Conservation (phyloP, 2,888 invertebrate genomes). For the Holacanthella duospinosa region DNA sequence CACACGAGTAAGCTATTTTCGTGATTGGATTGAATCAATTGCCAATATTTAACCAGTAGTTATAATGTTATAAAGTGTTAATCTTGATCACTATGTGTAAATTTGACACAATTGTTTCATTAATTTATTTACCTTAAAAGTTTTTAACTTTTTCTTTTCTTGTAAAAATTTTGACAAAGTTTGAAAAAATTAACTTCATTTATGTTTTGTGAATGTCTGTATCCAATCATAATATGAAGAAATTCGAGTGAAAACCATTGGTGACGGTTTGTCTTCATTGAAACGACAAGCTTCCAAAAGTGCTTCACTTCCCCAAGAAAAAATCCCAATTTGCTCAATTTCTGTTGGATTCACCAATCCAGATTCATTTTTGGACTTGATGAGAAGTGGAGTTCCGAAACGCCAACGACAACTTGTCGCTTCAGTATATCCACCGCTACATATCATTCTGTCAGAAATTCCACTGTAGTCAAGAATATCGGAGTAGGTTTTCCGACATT, state of each 20-base stretch:
- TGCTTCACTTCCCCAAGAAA: conserved; percentile 9
- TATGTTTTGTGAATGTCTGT: no score
- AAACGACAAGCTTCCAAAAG: background rate
- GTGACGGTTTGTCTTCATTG: background rate
- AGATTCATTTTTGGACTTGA: background rate
- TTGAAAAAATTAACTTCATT: background rate
- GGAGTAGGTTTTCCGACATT: background rate
- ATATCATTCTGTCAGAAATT: background rate
- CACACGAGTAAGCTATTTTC: background rate
- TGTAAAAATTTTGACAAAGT: background rate
- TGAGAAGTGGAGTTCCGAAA: background rate
- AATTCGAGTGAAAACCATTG: conserved; percentile 5
- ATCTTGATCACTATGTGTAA: no score
- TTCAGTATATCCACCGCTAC: background rate
- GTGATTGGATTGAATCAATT: background rate
- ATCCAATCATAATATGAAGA: conserved; percentile 4
- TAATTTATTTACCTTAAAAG: no score
- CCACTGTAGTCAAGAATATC: background rate
- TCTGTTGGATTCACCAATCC: background rate
- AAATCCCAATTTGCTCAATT: background rate
- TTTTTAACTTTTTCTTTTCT: no score
- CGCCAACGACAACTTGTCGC: background rate
- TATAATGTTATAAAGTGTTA: no score
- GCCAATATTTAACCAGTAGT: no score
- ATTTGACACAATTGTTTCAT: no score